Base-by-base conservation (phyloP, 2,888 invertebrate species). In the Agrotis exclamationis region DNA sequence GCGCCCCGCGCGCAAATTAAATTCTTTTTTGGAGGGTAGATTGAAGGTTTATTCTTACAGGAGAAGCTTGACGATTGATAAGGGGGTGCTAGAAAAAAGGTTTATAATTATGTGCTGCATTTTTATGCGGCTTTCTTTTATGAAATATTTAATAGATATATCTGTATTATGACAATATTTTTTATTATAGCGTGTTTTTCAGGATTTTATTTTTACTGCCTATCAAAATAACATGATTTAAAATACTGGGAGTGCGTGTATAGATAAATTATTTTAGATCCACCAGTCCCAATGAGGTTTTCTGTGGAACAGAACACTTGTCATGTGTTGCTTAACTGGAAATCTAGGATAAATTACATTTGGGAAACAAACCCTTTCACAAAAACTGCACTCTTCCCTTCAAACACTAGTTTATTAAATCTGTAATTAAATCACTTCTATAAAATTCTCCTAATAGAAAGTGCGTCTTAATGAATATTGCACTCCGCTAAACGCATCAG, bases 1-100 rank as follows among this genome's bases (percentile, higher is more conserved):
- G 77, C 74, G 79, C 47, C 45, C n/a, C 50, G 58, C 11, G 22
- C 5, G 28, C 22, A 74, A 68, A 74, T 77, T 73, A 54, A 74
- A 74, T 74, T 77, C 18, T 63, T 79, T 72, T 77, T 68, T 63
- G 33, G 45, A 76, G 70, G 58, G 63, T 18, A 28, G 16, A 0
- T 58, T 48, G 45, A 47, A 68, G 51, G 44, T 71, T 63, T 58
- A 74, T 58, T 70, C 44, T 53, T 62, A 69, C 53, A 13, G 48
- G 69, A 53, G 20, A 20, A 20, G 44, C 20, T 74, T 51, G 13
- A 39, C 20, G 60, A 47, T 24, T 59, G 54, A 33, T 66, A 20
- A 74, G 20, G 33, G 50, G 16, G 11, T 20, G 47, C 33, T 44
- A 1, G 5, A 5, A 13, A 18, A 2, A 65, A 65, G 47, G 33